Evolutionary conservation across 2,113 vertebrate genomes (phyloP).

Genomic region (Leucoraja erinaceus): DNA sequence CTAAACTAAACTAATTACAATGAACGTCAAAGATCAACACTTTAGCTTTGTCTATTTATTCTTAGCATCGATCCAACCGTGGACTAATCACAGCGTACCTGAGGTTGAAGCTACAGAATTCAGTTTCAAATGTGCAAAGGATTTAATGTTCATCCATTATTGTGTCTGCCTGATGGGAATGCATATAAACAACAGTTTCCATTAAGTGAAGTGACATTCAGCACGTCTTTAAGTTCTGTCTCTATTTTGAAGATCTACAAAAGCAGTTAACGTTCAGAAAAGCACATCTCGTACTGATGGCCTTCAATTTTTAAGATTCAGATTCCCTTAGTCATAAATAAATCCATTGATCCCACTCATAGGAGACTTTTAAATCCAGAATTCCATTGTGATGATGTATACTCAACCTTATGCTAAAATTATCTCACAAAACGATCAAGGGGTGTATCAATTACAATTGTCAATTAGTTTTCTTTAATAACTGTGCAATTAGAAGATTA

Average conservation of each 20-base stretch:
- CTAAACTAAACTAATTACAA: background rate
- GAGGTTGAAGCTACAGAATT: background rate
- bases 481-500: constrained; percentile 44
- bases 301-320: background rate
- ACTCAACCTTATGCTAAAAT: constrained; percentile 39
- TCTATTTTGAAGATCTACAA: background rate
- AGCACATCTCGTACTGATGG: background rate
- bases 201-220: background rate
- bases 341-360: background rate
- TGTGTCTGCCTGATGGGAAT: background rate
- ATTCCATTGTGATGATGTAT: background rate
- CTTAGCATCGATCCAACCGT: background rate
- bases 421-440: constrained; percentile 44
- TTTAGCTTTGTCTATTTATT: background rate
- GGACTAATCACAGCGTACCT: background rate
- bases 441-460: constrained; percentile 44
- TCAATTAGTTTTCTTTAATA: constrained; percentile 43
- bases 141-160: background rate
- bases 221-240: background rate
- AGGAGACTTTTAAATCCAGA: constrained; percentile 1
- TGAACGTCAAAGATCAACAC: background rate
- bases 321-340: background rate
- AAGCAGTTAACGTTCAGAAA: background rate
- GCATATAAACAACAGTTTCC: background rate
- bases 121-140: background rate